Base-by-base conservation (phyloP, 2,888 invertebrate species). In the Tortricodes alternella region DNA sequence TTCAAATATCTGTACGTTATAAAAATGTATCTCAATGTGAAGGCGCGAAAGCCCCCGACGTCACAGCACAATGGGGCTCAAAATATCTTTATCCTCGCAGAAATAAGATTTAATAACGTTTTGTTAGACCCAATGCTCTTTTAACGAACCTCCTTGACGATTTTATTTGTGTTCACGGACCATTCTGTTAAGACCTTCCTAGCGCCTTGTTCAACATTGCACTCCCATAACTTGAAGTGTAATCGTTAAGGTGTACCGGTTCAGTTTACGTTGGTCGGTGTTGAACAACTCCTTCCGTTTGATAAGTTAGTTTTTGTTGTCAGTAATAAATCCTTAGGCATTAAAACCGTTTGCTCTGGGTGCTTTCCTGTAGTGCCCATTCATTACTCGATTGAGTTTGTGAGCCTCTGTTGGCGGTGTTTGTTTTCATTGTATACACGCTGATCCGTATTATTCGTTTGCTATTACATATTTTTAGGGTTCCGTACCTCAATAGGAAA, bases 101-200 rank as follows among this genome's bases (percentile, higher is more conserved):
- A 80, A 85, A 83, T 78, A 66, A 81, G 85, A 83, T 88, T 87
- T 87, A 88, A 88, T 87, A 88, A 86, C 80, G 80, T 86, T 88
- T 84, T 84, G 81, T 87, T 76, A 74, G 71, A 69, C 65, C 70
- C 71, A 76, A 79, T 83, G 86, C 79, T 83, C 85, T 82, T 86
- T 85, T 74, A 72, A 78, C 71, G 66, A 78, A 74, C 70, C 71
- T 77, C 80, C 78, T 81, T 80, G 80, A 81, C 67, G 71, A 72
- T 71, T 65, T 64, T 71, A 71, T 72, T 80, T 74, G 67, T 72
- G 29, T 61, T 53, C 65, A 35, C 53, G 43, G 59, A 41, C 85
- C 83, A 82, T 53, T 65, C 66, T 67, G 60, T 34, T 15, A 43
- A 63, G 81, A 69, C 49, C 74, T 49, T 35, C 43, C 11, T 15